Percentiles rank a stretch among this genome's conserved stretches.
Evolutionary conservation across 2,797 vertebrate genomes (phyloP).

Genomic region (Percopsis omiscomaycus): DNA sequence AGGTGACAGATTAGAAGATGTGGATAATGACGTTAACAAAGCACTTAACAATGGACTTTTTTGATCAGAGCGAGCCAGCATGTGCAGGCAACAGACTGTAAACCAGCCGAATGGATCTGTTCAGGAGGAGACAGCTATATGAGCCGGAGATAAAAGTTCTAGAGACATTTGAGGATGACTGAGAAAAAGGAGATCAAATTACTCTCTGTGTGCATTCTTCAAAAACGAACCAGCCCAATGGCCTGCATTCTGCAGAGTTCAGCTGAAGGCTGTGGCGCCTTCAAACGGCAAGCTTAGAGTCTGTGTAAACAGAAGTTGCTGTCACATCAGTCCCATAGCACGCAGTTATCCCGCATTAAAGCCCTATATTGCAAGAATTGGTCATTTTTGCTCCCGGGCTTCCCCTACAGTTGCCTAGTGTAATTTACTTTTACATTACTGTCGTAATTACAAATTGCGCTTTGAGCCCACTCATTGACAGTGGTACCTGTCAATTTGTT

Average conservation of each 20-base stretch:
- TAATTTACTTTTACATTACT: too few relatives aligned
- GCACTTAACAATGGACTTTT: slow-evolving; percentile 8
- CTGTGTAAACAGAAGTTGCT: neutral
- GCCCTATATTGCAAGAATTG: too few relatives aligned
- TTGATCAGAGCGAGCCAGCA: slow-evolving; percentile 9
- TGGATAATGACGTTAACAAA: slow-evolving; percentile 5
- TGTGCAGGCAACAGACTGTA: slow-evolving; percentile 2
- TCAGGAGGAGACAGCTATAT: slow-evolving; percentile 33
- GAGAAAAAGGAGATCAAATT: slow-evolving; percentile 29
- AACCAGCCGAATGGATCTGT: slow-evolving; percentile 31
- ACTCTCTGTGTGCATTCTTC: slow-evolving; percentile 7
- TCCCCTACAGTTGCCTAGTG: too few relatives aligned
- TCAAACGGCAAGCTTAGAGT: neutral
- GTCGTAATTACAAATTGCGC: too few relatives aligned
- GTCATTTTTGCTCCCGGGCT: too few relatives aligned
- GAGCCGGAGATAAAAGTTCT: slow-evolving; percentile 29
- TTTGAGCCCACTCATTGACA: too few relatives aligned
- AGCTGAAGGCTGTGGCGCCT: neutral
- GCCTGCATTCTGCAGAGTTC: slow-evolving; percentile 7
- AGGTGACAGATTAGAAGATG: slow-evolving; percentile 7
- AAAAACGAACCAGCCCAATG: neutral
- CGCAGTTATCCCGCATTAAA: neutral
- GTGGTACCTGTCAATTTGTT: too few relatives aligned
- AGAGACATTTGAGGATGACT: slow-evolving; percentile 20
- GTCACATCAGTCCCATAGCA: neutral